Conservation (phyloP, 2,113 vertebrate species). For the Rousettus leschenaultii region DNA sequence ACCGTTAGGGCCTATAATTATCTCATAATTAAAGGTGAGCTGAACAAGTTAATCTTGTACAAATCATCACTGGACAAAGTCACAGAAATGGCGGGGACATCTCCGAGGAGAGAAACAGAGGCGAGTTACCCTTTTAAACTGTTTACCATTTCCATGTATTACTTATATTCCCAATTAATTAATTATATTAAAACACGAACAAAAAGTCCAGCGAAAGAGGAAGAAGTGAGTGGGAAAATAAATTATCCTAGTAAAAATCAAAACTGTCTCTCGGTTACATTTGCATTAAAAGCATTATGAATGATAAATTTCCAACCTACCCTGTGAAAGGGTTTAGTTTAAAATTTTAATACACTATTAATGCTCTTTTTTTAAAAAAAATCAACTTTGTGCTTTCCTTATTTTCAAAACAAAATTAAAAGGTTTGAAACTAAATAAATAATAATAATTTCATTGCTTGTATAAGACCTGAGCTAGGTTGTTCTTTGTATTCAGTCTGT, state of each 20-base stretch:
- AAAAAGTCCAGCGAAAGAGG: not conserved
- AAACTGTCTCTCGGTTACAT: not conserved
- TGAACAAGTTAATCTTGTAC: not conserved
- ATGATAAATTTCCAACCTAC: not conserved
- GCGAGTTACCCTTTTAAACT: not conserved
- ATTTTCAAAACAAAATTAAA: constrained; percentile 43
- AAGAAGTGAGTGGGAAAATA: not conserved
- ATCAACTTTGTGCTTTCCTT: not conserved
- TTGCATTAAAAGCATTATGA: not conserved
- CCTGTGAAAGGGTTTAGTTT: not conserved
- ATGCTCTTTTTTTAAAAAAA: not conserved
- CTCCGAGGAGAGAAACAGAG: not conserved
- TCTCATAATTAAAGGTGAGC: not conserved
- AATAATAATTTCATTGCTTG: not conserved
- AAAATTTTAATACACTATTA: not conserved
- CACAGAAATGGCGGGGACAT: not conserved
- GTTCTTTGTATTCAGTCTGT: not conserved
- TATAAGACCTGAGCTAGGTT: not conserved
- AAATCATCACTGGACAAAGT: not conserved
- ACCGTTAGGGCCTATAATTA: not conserved
- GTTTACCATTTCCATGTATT: not conserved
- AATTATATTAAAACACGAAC: not conserved
- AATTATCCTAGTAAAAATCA: not conserved
- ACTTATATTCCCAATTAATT: not conserved
- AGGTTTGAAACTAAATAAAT: not conserved